phyloP scores from a whole-genome alignment of 1,140 invertebrate species.

The fruit fly (Drosophila melanogaster) region DNA sequence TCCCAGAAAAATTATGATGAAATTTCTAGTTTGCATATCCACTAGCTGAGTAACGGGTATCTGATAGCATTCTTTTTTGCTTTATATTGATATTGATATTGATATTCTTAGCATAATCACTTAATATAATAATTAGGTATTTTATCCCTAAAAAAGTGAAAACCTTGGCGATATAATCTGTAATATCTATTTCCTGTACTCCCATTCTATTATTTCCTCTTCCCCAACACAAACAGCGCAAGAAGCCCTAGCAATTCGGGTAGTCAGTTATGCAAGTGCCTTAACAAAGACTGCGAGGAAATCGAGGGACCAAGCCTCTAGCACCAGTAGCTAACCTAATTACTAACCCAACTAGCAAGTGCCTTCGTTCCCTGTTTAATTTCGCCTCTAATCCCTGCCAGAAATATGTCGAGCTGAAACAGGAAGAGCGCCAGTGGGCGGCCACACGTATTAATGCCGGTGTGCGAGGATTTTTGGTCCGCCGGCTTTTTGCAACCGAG shows the following conservation, averaged over 20 bases:
- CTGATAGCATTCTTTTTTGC: too few species aligned
- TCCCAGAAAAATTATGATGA: too few species aligned
- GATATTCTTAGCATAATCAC: too few species aligned
- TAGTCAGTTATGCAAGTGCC: conserved; percentile 55
- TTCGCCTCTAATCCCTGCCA: conserved; percentile 17
- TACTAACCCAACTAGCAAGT: conserved; percentile 33
- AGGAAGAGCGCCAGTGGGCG: conserved; percentile 80
- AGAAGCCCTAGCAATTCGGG: conserved; percentile 45
- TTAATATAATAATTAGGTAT: too few species aligned
- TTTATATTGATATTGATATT: too few species aligned
- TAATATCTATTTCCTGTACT: conserved; percentile 2
- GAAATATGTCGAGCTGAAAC: conserved; percentile 2
- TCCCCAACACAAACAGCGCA: conserved; percentile 52
- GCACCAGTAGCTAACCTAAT: conserved; percentile 8
- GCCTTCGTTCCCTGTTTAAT: conserved; percentile 3
- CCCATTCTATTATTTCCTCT: conserved; percentile 10
- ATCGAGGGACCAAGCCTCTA: conserved; percentile 9
- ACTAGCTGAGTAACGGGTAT: too few species aligned
- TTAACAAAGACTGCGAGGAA: conserved; percentile 38
- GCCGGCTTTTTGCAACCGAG: conserved; percentile 91
- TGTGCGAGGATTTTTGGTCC: conserved; percentile 91
- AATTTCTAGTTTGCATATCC: too few species aligned
- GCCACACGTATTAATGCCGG: conserved; percentile 89
- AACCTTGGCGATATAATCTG: neutral
- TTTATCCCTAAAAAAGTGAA: neutral